Base-by-base conservation (phyloP, 2,113 vertebrate genomes). In the Xenopus laevis region DNA sequence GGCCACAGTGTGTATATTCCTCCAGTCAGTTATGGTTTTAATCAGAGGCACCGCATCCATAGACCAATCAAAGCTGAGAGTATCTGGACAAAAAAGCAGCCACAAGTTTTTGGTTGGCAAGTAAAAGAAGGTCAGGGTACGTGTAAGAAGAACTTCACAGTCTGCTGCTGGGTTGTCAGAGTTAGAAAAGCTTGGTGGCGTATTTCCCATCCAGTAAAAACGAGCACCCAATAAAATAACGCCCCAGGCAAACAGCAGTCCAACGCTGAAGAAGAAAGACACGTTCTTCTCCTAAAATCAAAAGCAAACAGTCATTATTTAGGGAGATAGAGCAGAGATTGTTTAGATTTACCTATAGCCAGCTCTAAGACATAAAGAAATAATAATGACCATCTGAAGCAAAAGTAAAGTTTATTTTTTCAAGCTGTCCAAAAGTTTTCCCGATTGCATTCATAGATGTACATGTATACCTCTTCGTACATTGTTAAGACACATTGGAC, bases 151-250 rank as follows among this genome's bases (percentile, higher is more conserved):
- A 63, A 90, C 94, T 18, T 95, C 91, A 0, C 93, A 95, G 82
- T 99, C 98, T 0, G 97, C 97, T 7, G 96, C 95, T 3, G 98
- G 98, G 86, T 99, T 99, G 89, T 99, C 98, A 0, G 98, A 99
- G 87, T 98, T 98, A 84, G 98, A 99, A 85, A 99, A 99, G 85
- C 96, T 98, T 12, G 98, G 98, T n/a, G 98, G 97, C 67, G 92
- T 98, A 87, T 96, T 98, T 71, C 98, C 97, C 98, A 99, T 99
- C 97, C 98, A 99, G 90, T 97, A 98, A 17, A 99, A 91, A 53
- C 98, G 97, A 80, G 89, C 81, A 50, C 91, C 93, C 81, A 99
- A 82, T 65, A 99, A 87, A 1, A 90, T 65, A 65, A 89, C 86
- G 12, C 96, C 97, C 93, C 96, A 98, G 69, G 80, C 87, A 23